Percentiles rank a stretch among this genome's conserved stretches.
Conservation (phyloP, 1,140 invertebrate species). For the Ruditapes philippinarum region DNA sequence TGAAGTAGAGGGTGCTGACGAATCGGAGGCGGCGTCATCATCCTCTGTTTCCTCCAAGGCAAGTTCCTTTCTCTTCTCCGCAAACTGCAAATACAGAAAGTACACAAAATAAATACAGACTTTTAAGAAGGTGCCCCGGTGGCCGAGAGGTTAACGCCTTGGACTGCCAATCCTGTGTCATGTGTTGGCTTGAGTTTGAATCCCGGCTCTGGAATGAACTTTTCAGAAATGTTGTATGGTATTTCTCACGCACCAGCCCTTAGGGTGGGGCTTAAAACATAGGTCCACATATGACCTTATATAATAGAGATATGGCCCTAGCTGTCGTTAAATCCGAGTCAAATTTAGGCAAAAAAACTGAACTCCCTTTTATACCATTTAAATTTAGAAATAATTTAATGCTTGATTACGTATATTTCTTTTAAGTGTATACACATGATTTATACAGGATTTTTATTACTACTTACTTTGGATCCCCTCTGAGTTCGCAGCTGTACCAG, state of each 20-base stretch:
- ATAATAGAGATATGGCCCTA: constrained; percentile 2
- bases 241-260: constrained; percentile 10
- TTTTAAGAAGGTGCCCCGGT: constrained; percentile 5
- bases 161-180: constrained; percentile 12
- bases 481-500: constrained; percentile 34
- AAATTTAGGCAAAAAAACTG: neutral
- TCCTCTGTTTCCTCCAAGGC: constrained; percentile 22
- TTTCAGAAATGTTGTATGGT: constrained; percentile 20
- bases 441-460: constrained; percentile 7
- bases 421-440: constrained; percentile 1
- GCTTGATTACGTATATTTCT: constrained; percentile 35
- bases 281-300: constrained; percentile 23
- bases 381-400: constrained; percentile 22
- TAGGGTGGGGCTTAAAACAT: neutral
- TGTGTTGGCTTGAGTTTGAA: constrained; percentile 18
- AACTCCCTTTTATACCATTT: constrained; percentile 8
- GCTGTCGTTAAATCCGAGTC: constrained; percentile 17
- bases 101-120: neutral
- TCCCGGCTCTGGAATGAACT: constrained; percentile 20
- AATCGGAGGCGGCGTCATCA: constrained; percentile 41
- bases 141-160: constrained; percentile 24
- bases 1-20: constrained; percentile 11
- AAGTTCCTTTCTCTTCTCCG: constrained; percentile 39
- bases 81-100: constrained; percentile 25
- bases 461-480: constrained; percentile 40